These are phyloP conservation scores for Choloepus hoffmanni DNA, from an alignment of 2,113 vertebrate genomes.

Conservation along the genomic window DNA sequence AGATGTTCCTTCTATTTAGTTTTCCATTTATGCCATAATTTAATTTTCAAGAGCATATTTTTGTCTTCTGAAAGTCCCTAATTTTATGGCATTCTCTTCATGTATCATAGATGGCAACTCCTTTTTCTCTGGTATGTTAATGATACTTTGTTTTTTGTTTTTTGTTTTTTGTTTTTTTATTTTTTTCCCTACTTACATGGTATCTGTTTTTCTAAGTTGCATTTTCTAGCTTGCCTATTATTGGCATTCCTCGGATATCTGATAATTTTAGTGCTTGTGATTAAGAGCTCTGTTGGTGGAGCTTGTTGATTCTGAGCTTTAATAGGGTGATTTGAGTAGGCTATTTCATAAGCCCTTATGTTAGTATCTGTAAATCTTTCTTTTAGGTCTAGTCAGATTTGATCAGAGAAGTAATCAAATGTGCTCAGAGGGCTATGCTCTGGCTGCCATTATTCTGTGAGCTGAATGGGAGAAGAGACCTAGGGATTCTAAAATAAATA, in stretches of 20 bases:
- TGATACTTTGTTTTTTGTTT: background rate
- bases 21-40: too few relatives aligned
- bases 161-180: background rate
- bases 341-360: background rate
- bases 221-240: background rate
- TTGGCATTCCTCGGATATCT: slow-evolving; percentile 9
- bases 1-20: too few relatives aligned
- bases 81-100: background rate
- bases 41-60: too few relatives aligned
- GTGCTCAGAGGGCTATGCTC: background rate
- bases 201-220: background rate
- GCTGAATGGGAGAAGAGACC: background rate
- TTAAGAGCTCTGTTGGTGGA: background rate
- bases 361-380: background rate
- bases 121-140: background rate
- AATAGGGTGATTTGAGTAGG: background rate
- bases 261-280: background rate
- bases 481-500: background rate
- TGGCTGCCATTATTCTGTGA: background rate
- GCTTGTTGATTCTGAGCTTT: background rate
- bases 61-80: background rate
- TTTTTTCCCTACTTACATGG: fast-evolving
- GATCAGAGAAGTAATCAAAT: background rate
- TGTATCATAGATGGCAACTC: background rate
- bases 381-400: background rate